Conservation (phyloP, 2,797 vertebrate genomes). For the Acestrorhynchus altus region DNA sequence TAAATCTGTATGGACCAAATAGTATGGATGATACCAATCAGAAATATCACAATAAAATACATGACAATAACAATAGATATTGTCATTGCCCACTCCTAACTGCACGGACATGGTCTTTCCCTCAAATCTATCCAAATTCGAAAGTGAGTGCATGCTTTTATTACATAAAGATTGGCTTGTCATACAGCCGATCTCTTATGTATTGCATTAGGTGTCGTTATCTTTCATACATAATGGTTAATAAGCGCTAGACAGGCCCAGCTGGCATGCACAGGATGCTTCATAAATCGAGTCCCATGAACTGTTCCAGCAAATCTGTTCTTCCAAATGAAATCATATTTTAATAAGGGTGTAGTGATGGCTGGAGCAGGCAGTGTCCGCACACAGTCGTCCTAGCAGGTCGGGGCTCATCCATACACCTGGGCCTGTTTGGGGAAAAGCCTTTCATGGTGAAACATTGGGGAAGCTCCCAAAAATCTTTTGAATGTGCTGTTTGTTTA, state of each 20-base stretch:
- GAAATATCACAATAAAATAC: too few relatives aligned
- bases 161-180: not conserved
- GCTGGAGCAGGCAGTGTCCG: not conserved
- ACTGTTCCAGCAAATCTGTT: slow-evolving; percentile 17
- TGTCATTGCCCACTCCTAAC: not conserved
- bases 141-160: not conserved
- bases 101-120: not conserved
- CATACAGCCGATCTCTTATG: not conserved
- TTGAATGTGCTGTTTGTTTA: not conserved
- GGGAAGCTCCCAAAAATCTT: not conserved
- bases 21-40: too few relatives aligned
- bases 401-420: not conserved
- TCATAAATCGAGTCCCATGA: not conserved
- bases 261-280: not conserved
- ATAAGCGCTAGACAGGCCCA: not conserved
- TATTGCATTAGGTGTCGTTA: slow-evolving; percentile 9
- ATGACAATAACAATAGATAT: not conserved
- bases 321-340: slow-evolving; percentile 33
- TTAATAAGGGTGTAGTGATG: slow-evolving; percentile 32
- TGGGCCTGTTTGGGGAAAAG: not conserved
- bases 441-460: not conserved
- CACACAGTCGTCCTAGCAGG: not conserved
- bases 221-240: not conserved
- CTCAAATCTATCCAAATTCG: not conserved
- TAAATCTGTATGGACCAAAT: too few relatives aligned